A percentile compares a stretch with the other conserved stretches of the same genome.
These are phyloP conservation scores for Varanus salvator DNA, from an alignment of 2,113 vertebrate species.

Conservation along the genomic window DNA sequence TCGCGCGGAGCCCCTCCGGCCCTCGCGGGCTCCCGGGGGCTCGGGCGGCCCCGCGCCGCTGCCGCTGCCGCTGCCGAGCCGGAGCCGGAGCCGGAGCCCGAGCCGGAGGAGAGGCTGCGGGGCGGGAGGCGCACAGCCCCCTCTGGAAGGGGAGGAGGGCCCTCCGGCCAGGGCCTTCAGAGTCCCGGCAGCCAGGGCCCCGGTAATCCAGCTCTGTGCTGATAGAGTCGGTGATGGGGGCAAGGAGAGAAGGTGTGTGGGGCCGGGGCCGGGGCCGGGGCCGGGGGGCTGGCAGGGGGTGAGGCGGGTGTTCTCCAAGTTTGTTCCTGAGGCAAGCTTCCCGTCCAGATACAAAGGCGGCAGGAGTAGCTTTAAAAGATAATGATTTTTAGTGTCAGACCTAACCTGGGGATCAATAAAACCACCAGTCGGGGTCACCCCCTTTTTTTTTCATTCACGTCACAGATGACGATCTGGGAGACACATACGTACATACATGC, in stretches of 20 bases:
- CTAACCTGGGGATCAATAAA: slow-evolving; percentile 31
- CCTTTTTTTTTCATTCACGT: not conserved
- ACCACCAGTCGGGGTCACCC: slow-evolving; percentile 25
- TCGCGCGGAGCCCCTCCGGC: not conserved
- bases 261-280: not conserved
- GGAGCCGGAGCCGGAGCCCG: not conserved
- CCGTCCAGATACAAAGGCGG: not conserved
- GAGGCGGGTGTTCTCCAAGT: not conserved
- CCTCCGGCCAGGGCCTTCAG: not conserved
- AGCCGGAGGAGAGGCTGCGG: too few species aligned
- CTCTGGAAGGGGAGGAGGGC: not conserved
- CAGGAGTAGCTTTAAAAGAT: not conserved
- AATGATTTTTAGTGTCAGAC: slow-evolving; percentile 38
- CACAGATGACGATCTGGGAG: not conserved
- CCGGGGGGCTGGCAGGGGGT: not conserved
- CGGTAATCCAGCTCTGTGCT: not conserved
- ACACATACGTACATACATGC: too few species aligned
- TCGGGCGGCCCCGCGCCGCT: too few species aligned
- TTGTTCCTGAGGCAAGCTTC: not conserved
- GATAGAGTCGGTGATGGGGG: not conserved
- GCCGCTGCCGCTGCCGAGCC: too few species aligned
- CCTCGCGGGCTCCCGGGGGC: not conserved
- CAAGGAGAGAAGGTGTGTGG: not conserved
- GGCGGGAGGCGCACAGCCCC: not conserved
- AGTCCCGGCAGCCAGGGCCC: not conserved